Base-by-base conservation (phyloP, 2,113 vertebrate genomes). In the Heliornis fulica region DNA sequence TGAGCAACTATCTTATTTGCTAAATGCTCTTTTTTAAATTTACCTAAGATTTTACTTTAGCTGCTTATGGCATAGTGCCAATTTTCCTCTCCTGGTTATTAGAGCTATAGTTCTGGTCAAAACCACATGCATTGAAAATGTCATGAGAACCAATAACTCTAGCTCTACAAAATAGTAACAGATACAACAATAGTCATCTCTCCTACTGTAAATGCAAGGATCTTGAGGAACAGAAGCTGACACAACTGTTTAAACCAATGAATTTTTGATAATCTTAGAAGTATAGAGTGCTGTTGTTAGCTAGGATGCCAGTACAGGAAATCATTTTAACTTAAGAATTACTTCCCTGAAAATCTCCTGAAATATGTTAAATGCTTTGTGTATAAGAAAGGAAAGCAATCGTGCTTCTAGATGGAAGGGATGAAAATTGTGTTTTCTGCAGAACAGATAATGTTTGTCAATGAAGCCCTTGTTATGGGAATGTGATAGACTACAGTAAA, bases 31-130 rank as follows among this genome's bases (percentile, higher is more conserved):
- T 59, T 57, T 59, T 31, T 14, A 5, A 66, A 25, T 57, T 14
- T 48, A 7, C 11, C 38, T 54, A 60, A 75, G 16, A 43, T 3
- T 20, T n/a, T 83, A 36, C 78, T 87, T 80, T 54, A 79, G 2
- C 4, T 70, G 5, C 40, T 56, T 45, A 32, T 36, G 3, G 1
- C 19, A 23, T 6, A 46, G 7, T 6, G 12, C 40, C 31, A 0
- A 64, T 38, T 57, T 45, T 72, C 20, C 1, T 50, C 11, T 63
- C 26, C 6, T 34, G 4, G 1, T 36, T 66, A 21, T 66, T 78
- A 71, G 5, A 53, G 63, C 11, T 28, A 17, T 23, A 72, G 11
- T 29, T 87, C 22, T 77, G 36, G 7, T 4, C 68, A 54, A 95
- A 77, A 51, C 2, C 3, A 57, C 29, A 74, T 38, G 18, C 8